Conservation (phyloP, 2,888 invertebrate species). For the Leptura quadrifasciata region DNA sequence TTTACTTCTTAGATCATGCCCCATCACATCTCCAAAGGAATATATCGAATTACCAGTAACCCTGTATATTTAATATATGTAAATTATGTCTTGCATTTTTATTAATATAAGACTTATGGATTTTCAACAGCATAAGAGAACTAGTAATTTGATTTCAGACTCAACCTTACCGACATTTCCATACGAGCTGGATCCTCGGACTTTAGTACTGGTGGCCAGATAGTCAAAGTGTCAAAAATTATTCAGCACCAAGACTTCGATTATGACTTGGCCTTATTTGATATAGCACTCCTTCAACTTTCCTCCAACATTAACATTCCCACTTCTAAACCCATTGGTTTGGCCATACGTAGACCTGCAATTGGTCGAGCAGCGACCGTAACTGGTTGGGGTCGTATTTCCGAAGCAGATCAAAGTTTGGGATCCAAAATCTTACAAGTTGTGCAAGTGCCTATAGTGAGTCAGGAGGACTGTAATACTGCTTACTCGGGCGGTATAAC, state of each 20-base stretch:
- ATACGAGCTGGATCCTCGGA: slow-evolving; percentile 36
- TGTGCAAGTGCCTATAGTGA: slow-evolving; percentile 34
- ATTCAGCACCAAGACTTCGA: slow-evolving; percentile 24
- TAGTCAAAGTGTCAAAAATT: slow-evolving; percentile 12
- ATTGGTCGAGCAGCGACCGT: slow-evolving; percentile 1
- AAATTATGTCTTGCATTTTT: too few relatives aligned
- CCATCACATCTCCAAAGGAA: too few relatives aligned
- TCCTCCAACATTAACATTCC: slow-evolving; percentile 19
- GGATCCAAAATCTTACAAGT: slow-evolving; percentile 33
- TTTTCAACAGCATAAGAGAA: too few relatives aligned
- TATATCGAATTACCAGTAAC: too few relatives aligned
- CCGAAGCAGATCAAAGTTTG: slow-evolving; percentile 10
- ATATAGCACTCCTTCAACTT: slow-evolving; percentile 40
- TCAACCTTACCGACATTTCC: neutral
- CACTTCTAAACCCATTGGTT: slow-evolving; percentile 17
- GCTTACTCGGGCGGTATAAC: slow-evolving; percentile 25
- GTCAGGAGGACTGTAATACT: slow-evolving; percentile 18
- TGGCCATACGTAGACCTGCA: slow-evolving; percentile 27
- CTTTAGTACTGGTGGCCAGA: slow-evolving; percentile 23
- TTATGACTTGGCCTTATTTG: slow-evolving; percentile 20
- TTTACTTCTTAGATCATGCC: too few relatives aligned
- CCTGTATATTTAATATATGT: too few relatives aligned
- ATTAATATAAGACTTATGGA: too few relatives aligned
- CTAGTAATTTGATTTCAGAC: neutral
- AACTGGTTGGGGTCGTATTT: slow-evolving; percentile 40